Evolutionary conservation across 2,113 vertebrate species (phyloP), one percentile per base, ranked within the genome.

Genomic region (Thomomys bottae): DNA sequence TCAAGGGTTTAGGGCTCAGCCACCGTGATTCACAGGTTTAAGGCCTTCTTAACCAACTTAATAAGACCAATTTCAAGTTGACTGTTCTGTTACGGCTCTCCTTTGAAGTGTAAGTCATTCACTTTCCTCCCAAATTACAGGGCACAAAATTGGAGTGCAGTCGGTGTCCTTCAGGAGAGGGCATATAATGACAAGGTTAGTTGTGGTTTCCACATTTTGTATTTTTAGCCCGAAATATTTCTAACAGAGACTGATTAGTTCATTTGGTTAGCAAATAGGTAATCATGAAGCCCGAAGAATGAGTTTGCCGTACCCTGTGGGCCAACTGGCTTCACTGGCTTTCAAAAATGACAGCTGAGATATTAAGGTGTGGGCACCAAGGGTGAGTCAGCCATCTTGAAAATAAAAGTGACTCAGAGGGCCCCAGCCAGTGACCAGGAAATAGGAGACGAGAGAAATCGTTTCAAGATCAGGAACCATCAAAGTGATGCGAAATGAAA

Each of bases 91-190:
- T 87, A 45, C 15, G 66, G 64, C 42, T 88, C 20, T 80, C 70
- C 83, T 92, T 49, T 85, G 76, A 94, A 92, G 63, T 68, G 36
- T 63, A 94, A 88, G n/a, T 54, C 79, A 66, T 94, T 94, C 75
- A 92, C 42, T 87, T 95, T 85, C 70, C 68, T 95, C 66, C 93
- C 88, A 94, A 94, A 95, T 93, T 90, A 93, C 3, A 95, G 88
- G 88, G 80, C 49, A 87, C 63, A 71, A 81, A 84, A 90, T 94
- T 90, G 94, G 88, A 88, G 54, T 82, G 23, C n/a, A 71, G 40
- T 8, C 54, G 89, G 40, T 91, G 67, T 89, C 89, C 80, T 86
- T 77, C 32, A 89, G 34, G 14, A 34, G n/a, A 83, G 73, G 79
- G 15, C 34, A 73, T 93, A 73, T 93, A 92, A 93, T 90, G 90